These are phyloP conservation scores for Tridacna crocea DNA, from an alignment of 2,888 invertebrate species.

Conservation along the genomic window DNA sequence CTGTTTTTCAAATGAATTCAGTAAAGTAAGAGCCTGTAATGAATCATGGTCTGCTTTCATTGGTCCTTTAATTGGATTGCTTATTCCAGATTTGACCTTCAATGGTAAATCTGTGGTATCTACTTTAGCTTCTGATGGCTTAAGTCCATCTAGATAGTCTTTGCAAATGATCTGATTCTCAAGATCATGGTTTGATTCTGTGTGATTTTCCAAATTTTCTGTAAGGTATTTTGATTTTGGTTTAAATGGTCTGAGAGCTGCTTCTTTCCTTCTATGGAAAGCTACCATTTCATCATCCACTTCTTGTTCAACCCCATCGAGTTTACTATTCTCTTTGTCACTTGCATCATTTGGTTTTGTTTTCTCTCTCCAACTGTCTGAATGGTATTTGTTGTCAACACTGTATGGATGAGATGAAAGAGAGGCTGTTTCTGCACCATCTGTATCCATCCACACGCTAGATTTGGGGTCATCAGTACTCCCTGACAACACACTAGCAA, in stretches of 20 bases:
- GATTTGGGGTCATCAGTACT: constrained; percentile 56
- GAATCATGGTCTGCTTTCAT: constrained; percentile 51
- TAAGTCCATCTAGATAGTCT: neutral
- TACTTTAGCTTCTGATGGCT: neutral
- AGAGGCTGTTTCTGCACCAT: constrained; percentile 29
- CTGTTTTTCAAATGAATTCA: neutral
- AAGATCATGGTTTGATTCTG: neutral
- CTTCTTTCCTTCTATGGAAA: constrained; percentile 50
- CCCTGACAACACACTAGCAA: constrained; percentile 53
- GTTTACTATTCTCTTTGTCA: neutral
- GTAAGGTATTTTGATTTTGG: constrained; percentile 50
- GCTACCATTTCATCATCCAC: constrained; percentile 42
- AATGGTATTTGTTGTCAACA: constrained; percentile 9
- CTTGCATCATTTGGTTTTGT: neutral
- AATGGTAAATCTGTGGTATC: neutral
- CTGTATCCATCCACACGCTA: constrained; percentile 27
- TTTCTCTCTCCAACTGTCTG: neutral
- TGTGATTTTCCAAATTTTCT: neutral
- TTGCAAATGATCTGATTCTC: neutral
- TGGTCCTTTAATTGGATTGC: constrained; percentile 34
- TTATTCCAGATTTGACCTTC: constrained; percentile 1
- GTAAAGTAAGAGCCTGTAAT: neutral
- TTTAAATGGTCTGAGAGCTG: constrained; percentile 57
- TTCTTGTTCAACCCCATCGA: neutral
- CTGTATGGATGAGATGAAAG: constrained; percentile 40